Conservation (phyloP, 2,797 vertebrate genomes). For the Cetoscarus ocellatus region DNA sequence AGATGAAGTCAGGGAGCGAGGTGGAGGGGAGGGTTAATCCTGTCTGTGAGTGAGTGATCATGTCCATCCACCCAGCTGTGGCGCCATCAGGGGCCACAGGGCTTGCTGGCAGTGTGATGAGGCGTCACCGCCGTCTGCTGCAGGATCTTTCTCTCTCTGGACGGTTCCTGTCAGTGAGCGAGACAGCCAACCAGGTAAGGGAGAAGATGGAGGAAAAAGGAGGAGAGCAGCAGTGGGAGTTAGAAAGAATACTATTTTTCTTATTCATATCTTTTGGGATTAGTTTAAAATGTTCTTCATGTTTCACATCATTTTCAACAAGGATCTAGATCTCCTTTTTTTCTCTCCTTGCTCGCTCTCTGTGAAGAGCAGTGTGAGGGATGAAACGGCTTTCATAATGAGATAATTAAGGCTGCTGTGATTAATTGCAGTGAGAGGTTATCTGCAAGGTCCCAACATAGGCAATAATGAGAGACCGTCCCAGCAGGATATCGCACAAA, state of each 20-base stretch:
- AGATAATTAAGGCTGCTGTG: slow-evolving; percentile 80
- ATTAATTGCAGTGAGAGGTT: slow-evolving; percentile 78
- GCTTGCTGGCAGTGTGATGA: slow-evolving; percentile 85
- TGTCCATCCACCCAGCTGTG: slow-evolving; percentile 84
- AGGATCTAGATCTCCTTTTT: slow-evolving; percentile 1
- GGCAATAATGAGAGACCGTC: slow-evolving; percentile 71
- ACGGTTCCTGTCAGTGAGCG: slow-evolving; percentile 66
- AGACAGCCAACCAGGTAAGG: slow-evolving; percentile 63
- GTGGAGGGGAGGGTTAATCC: slow-evolving; percentile 76
- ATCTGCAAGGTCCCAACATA: slow-evolving; percentile 74
- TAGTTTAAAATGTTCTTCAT: slow-evolving; percentile 33
- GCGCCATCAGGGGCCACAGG: slow-evolving; percentile 79
- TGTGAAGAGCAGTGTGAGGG: slow-evolving; percentile 44
- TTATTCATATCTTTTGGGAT: slow-evolving; percentile 32
- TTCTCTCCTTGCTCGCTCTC: slow-evolving; percentile 11
- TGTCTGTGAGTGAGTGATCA: slow-evolving; percentile 84
- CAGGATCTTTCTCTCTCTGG: slow-evolving; percentile 64
- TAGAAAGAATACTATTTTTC: slow-evolving; percentile 28
- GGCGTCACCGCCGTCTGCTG: slow-evolving; percentile 78
- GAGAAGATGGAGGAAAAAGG: slow-evolving; percentile 8
- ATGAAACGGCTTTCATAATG: slow-evolving; percentile 69
- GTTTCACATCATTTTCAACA: slow-evolving; percentile 33
- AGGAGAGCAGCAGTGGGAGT: slow-evolving; percentile 1
- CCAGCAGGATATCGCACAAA: slow-evolving; percentile 66
- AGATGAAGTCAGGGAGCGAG: slow-evolving; percentile 62